Evolutionary conservation across 2,113 vertebrate genomes (phyloP).

Genomic region (Campylorhamphus procurvoides): DNA sequence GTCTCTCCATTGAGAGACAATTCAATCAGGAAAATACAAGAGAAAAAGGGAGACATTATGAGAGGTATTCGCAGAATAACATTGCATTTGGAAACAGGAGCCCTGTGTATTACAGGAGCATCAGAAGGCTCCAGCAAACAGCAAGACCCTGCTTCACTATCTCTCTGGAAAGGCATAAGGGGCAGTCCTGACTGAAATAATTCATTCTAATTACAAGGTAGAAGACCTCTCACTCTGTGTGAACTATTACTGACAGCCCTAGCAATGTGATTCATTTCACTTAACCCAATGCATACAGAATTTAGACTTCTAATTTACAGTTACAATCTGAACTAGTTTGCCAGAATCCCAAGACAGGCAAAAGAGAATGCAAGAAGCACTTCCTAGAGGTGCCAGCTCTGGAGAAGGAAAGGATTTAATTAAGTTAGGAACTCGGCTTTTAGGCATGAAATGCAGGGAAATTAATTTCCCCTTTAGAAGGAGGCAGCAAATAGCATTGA

Average conservation of each 20-base stretch:
- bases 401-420: neutral
- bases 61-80: neutral
- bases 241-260: neutral
- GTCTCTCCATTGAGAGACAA: neutral
- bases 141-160: neutral
- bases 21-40: neutral
- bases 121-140: neutral
- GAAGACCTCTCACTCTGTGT: neutral
- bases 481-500: neutral
- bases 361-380: neutral
- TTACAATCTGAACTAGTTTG: neutral
- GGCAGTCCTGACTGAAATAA: neutral
- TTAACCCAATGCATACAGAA: neutral
- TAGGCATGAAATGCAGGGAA: neutral
- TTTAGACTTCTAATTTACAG: neutral
- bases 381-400: neutral
- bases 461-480: neutral
- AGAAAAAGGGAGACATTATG: neutral
- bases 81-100: neutral
- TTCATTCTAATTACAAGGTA: conserved; percentile 24
- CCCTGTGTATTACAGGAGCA: neutral
- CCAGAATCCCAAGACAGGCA: neutral
- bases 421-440: neutral
- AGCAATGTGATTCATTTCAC: neutral
- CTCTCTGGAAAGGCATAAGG: neutral